Base-by-base conservation (phyloP, 2,113 vertebrate genomes). In the Mirza zaza region DNA sequence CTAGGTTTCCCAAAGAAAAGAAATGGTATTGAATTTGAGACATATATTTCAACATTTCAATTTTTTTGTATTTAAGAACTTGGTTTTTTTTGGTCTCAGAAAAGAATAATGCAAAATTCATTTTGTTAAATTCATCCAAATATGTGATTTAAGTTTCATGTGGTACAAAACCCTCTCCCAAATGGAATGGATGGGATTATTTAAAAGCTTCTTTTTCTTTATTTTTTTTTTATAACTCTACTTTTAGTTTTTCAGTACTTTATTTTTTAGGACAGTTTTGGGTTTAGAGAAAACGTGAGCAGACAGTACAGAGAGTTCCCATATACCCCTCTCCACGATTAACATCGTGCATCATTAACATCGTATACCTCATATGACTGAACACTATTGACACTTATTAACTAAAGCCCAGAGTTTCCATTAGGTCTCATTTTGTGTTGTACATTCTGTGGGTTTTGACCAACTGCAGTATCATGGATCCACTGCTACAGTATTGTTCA, bases 51-150 rank as follows among this genome's bases (percentile, higher is more conserved):
- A 93, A 55, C 48, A 75, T 79, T 87, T 80, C 61, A 42, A 29
- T 93, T 90, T 93, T 90, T 92, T 81, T 90, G 20, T 36, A 79
- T 79, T 84, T 75, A 92, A 92, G 68, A 83, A 94, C 55, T 84
- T 81, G 36, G 34, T 87, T 79, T 89, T 86, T 71, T 36, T n/a
- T n/a, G n/a, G 11, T 84, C 50, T 87, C 14, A 48, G 48, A 21
- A 77, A 83, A 81, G 91, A 86, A 70, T 70, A 13, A 63, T 36
- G 71, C 61, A 95, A 77, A 91, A 92, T 89, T 80, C 14, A 15
- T 4, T 50, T 23, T 67, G 11, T 67, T 94, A 89, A 90, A 91
- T 36, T 83, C 84, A 90, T 79, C 39, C 80, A 77, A 23, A 32
- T 73, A 94, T 48, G 94, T 27, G 0, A 73, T 71, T 34, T 42